Conservation (phyloP, 2,113 vertebrate genomes). For the Lates calcarifer region DNA sequence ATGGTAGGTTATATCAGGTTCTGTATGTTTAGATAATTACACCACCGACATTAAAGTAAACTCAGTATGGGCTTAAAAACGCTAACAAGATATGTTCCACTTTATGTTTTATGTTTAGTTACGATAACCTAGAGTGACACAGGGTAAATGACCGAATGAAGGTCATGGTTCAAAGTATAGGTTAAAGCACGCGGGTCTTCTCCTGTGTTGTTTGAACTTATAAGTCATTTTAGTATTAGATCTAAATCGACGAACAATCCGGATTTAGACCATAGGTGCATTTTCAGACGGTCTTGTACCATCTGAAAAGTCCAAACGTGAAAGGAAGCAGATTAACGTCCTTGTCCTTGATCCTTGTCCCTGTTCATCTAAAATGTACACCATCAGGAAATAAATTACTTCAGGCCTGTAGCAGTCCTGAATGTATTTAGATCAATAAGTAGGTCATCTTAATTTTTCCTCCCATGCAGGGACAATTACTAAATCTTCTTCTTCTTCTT, state of each 20-base stretch:
- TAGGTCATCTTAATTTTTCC: no score
- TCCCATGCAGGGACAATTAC: no score
- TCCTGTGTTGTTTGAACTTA: neutral
- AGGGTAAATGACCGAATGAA: neutral
- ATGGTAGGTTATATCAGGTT: neutral
- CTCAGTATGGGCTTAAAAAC: no score
- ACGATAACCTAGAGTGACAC: no score
- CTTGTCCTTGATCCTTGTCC: no score
- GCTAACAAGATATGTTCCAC: no score
- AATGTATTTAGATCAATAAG: neutral
- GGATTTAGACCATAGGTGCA: neutral
- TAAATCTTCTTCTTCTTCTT: no score
- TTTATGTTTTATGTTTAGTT: no score
- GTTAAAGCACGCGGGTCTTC: neutral
- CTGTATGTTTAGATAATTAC: neutral
- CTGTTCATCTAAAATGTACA: no score
- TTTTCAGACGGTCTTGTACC: neutral
- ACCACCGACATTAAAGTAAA: neutral
- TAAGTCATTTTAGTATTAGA: neutral
- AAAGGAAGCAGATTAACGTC: neutral
- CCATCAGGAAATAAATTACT: neutral
- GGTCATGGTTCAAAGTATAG: neutral
- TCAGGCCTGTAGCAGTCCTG: neutral
- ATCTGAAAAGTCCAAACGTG: neutral
- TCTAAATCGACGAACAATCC: no score